A percentile compares a stretch with the other conserved stretches of the same genome.
Conservation (phyloP, 2,113 vertebrate species). For the Hassar affinis region DNA sequence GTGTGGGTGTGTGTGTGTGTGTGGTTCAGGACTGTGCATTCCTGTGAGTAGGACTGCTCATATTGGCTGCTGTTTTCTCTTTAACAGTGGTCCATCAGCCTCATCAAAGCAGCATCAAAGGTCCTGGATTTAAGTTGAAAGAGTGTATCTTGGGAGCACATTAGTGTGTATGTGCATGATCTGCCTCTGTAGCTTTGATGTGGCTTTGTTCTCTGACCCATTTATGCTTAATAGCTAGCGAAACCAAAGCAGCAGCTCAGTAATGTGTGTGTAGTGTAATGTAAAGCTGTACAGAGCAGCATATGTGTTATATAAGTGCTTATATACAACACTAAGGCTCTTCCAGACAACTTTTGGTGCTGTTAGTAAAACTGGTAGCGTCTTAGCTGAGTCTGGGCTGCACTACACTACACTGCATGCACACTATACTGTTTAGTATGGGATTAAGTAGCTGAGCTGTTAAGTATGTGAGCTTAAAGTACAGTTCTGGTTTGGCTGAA, state of each 20-base stretch:
- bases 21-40: slow-evolving; percentile 48
- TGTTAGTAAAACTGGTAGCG: slow-evolving; percentile 18
- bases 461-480: neutral
- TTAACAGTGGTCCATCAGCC: slow-evolving; percentile 59
- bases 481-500: neutral
- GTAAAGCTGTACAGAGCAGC: too few species aligned
- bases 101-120: slow-evolving; percentile 62
- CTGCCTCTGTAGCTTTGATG: slow-evolving; percentile 58
- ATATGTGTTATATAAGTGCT: too few species aligned
- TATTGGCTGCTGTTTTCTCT: slow-evolving; percentile 64
- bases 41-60: slow-evolving; percentile 59
- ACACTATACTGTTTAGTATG: neutral
- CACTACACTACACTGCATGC: too few species aligned
- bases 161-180: slow-evolving; percentile 66
- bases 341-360: neutral
- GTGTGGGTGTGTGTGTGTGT: neutral
- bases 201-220: slow-evolving; percentile 64
- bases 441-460: too few species aligned
- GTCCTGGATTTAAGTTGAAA: slow-evolving; percentile 63
- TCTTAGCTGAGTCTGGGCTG: neutral
- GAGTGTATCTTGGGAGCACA: slow-evolving; percentile 68
- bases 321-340: too few species aligned
- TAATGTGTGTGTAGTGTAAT: too few species aligned
- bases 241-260: too few species aligned
- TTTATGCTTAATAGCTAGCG: too few species aligned